A percentile compares a stretch with the other conserved stretches of the same genome.
Evolutionary conservation across 64 coral and sea anemone genomes (phyloP).

Genomic region (Pocillopora damicornis): DNA sequence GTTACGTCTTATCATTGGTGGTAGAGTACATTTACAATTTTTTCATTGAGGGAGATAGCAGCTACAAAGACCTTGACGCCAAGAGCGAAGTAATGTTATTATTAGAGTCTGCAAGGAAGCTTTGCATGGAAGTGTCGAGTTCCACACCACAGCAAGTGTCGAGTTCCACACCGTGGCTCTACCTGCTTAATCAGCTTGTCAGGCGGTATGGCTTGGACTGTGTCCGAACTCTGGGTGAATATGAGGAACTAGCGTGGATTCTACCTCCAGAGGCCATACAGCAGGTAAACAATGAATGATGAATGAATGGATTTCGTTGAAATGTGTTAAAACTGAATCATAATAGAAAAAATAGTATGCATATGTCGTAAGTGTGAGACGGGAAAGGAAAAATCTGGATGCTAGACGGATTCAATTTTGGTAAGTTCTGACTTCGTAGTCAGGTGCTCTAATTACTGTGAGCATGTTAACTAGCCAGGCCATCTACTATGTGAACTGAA

Average conservation of each 20-base stretch:
- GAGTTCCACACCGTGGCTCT: constrained; percentile 4
- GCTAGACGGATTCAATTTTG: no score
- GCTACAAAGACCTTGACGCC: background rate
- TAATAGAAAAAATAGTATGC: no score
- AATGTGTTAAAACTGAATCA: no score
- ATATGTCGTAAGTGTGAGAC: no score
- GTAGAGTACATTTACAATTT: constrained; percentile 19
- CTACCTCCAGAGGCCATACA: constrained; percentile 20
- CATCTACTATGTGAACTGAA: no score
- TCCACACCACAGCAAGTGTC: background rate
- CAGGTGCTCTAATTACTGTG: no score
- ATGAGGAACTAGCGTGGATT: constrained; percentile 38
- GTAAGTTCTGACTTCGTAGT: no score
- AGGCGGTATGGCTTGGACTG: constrained; percentile 55
- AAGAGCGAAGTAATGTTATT: background rate
- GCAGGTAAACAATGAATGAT: background rate
- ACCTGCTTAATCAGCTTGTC: constrained; percentile 41
- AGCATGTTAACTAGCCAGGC: no score
- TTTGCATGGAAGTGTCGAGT: background rate
- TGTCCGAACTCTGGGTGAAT: constrained; percentile 1
- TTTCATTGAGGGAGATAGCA: constrained; percentile 11
- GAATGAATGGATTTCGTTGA: no score
- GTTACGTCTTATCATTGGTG: constrained; percentile 23
- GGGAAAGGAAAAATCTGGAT: no score
- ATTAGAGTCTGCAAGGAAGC: constrained; percentile 1